Percentiles rank a stretch among this genome's conserved stretches.
These are phyloP conservation scores for Amphiprion ocellaris DNA, from an alignment of 2,113 vertebrate species.

Conservation along the genomic window DNA sequence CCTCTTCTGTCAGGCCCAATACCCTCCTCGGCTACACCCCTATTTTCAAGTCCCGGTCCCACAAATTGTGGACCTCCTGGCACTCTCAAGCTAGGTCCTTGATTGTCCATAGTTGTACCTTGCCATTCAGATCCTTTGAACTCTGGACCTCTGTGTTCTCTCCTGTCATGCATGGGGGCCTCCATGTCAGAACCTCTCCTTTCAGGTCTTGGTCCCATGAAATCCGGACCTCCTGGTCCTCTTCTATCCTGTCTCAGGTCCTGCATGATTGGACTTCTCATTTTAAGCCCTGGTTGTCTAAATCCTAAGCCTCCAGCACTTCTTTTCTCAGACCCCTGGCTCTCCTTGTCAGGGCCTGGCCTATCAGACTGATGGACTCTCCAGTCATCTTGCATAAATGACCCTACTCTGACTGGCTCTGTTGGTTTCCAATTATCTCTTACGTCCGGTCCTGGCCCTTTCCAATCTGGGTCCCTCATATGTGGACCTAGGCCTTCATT, in stretches of 20 bases:
- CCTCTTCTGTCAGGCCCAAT: slow-evolving; percentile 9
- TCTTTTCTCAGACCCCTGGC: slow-evolving; percentile 23
- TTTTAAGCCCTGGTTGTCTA: slow-evolving; percentile 10
- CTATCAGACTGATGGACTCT: slow-evolving; percentile 30
- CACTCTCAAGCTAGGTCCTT: slow-evolving; percentile 12
- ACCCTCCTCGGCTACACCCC: not conserved
- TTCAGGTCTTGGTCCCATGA: slow-evolving; percentile 1
- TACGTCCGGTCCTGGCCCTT: slow-evolving; percentile 1
- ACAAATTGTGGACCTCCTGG: slow-evolving; percentile 5
- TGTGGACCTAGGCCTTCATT: slow-evolving; percentile 10
- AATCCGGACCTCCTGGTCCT: slow-evolving; percentile 7
- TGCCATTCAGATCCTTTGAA: slow-evolving; percentile 12
- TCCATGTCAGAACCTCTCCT: slow-evolving; percentile 13
- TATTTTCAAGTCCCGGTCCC: slow-evolving; percentile 17
- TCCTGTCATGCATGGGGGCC: slow-evolving; percentile 19
- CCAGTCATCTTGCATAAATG: slow-evolving; percentile 43
- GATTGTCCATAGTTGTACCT: not conserved
- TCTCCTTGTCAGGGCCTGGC: slow-evolving; percentile 34
- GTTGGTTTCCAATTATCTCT: slow-evolving; percentile 32
- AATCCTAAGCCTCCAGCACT: not conserved
- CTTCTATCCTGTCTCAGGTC: slow-evolving; percentile 18
- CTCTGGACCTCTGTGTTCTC: slow-evolving; percentile 8
- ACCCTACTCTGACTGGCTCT: slow-evolving; percentile 26
- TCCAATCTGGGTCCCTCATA: slow-evolving; percentile 27
- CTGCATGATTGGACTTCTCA: slow-evolving; percentile 7